Evolutionary conservation across 2,797 vertebrate species (phyloP).

Genomic region (Tauraco hartlaubi): DNA sequence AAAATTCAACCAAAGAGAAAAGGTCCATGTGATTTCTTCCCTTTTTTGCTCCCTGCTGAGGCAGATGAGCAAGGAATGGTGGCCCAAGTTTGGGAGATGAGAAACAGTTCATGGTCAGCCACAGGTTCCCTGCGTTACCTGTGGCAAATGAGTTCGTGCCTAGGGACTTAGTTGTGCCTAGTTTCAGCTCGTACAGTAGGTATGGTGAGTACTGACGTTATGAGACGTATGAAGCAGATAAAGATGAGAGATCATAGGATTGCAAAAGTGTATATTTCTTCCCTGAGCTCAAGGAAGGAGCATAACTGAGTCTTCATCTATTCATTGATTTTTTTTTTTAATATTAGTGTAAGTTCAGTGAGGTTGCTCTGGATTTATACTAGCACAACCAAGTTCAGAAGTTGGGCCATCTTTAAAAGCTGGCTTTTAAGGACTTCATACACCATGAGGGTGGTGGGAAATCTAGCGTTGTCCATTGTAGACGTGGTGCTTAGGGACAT

Average conservation of each 20-base stretch:
- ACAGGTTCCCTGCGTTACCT: background rate
- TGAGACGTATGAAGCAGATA: fast-evolving
- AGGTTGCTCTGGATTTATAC: background rate
- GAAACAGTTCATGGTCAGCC: background rate
- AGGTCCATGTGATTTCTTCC: fast-evolving
- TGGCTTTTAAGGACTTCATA: background rate
- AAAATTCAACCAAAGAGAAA: background rate
- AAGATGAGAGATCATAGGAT: background rate
- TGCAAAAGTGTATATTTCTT: background rate
- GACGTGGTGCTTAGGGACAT: background rate
- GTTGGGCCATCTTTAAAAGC: background rate
- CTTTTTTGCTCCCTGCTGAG: background rate
- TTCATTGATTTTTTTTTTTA: background rate
- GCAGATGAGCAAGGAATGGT: background rate
- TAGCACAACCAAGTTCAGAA: background rate
- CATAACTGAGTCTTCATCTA: background rate
- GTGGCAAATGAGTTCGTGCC: background rate
- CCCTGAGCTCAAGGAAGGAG: background rate
- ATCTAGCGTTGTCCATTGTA: background rate
- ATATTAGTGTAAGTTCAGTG: background rate
- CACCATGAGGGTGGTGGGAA: background rate
- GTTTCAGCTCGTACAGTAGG: background rate
- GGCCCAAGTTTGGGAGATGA: background rate
- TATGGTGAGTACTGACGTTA: background rate
- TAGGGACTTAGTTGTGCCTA: background rate